phyloP scores from a whole-genome alignment of 2,797 vertebrate genomes.

The Neosalanx taihuensis region DNA sequence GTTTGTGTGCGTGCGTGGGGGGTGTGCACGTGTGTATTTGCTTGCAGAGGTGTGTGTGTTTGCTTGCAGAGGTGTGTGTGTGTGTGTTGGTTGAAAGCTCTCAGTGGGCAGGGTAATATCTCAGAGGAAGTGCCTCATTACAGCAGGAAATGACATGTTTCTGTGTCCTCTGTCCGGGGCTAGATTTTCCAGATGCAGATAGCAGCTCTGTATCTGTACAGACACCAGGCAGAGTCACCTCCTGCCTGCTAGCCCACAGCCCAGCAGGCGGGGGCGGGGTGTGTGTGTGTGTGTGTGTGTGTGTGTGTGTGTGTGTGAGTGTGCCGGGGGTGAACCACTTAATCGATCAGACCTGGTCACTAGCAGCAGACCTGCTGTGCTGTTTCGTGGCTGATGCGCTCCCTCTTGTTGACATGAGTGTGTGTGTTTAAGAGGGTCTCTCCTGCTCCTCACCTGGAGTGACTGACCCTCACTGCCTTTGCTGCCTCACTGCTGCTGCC shows the following conservation, averaged over 20 bases:
- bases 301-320: no score
- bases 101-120: constrained; percentile 34
- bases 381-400: background rate
- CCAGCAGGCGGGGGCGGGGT: no score
- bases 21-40: background rate
- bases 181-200: constrained; percentile 53
- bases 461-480: no score
- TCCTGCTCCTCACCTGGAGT: no score
- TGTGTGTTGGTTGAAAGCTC: constrained; percentile 7
- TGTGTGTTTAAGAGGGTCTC: no score
- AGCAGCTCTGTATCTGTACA: constrained; percentile 26
- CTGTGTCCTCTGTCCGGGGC: constrained; percentile 50
- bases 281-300: no score
- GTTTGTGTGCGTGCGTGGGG: background rate
- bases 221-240: background rate
- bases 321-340: no score
- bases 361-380: no score
- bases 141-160: constrained; percentile 69
- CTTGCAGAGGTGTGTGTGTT: background rate
- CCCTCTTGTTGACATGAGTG: no score
- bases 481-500: no score
- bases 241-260: no score
- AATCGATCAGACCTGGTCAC: no score
- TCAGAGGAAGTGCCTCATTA: constrained; percentile 58
- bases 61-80: background rate